Percentiles rank a stretch among this genome's conserved stretches.
Evolutionary conservation across 2,113 vertebrate species (phyloP).

Genomic region (Tetrao urogallus): DNA sequence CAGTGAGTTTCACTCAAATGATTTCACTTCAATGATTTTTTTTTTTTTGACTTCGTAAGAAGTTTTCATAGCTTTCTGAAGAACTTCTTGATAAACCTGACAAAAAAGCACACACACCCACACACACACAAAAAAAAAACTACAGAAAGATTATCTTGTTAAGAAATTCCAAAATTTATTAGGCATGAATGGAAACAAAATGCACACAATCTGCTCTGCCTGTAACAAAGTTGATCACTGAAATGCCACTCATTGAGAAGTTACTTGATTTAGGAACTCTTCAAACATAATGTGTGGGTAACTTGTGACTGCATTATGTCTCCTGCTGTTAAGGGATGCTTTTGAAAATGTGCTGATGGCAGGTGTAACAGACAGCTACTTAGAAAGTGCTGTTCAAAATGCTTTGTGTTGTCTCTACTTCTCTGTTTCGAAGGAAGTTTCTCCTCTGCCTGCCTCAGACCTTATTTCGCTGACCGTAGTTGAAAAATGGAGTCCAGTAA

Average conservation of each 20-base stretch:
- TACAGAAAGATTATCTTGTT: background rate
- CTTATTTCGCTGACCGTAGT: conserved; percentile 10
- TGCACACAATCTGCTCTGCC: background rate
- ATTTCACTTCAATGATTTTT: too few species aligned
- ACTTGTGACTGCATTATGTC: background rate
- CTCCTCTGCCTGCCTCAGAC: background rate
- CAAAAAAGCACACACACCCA: background rate
- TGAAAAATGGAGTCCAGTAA: background rate
- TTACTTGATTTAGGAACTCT: background rate
- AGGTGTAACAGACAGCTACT: conserved; percentile 10
- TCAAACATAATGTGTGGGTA: background rate
- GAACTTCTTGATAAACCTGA: conserved; percentile 9
- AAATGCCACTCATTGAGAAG: background rate
- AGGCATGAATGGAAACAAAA: background rate
- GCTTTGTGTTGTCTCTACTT: conserved; percentile 14
- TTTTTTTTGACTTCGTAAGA: background rate
- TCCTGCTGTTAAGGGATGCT: background rate
- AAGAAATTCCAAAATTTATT: background rate
- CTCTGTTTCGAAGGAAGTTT: background rate
- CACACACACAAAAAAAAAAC: too few species aligned
- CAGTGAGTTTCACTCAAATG: background rate
- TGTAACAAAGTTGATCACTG: background rate
- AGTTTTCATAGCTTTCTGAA: background rate
- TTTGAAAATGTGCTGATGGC: conserved; percentile 43
- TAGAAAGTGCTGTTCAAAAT: conserved; percentile 31